Base-by-base conservation (phyloP, 2,888 invertebrate species). In the Sialis lutaria region DNA sequence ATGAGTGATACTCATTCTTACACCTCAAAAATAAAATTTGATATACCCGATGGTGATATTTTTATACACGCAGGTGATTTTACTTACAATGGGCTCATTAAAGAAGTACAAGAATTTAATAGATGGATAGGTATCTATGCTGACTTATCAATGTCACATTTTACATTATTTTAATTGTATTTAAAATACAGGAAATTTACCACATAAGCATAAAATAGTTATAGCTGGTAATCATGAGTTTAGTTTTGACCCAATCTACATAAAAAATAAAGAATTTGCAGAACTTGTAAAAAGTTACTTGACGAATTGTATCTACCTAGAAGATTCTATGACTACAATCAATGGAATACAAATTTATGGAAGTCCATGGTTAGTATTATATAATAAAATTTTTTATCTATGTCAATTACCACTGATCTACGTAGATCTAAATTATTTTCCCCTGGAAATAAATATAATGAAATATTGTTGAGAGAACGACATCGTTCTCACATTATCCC, bases 221-320 rank as follows among this genome's bases (percentile, higher is more conserved):
- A 87, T 89, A 55, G 83, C 85, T 45, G 89, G 89, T 13, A 89
- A 89, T 67, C 88, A 89, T 64, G 88, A 89, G 59, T 65, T 87
- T 42, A 83, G 84, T 57, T 85, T 89, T 58, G 88, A 89, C 71
- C 74, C 2, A 73, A 77, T 53, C 67, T 67, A 41, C 55, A 59
- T 35, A 61, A 54, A 50, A 53, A 54, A 33, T 53, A 45, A 40
- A 52, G 49, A 48, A 55, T 55, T 13, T 55, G 58, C 74, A 9
- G 62, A 65, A 42, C 75, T 77, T 54, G 66, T 74, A 43, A 69
- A 72, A 51, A 69, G 79, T 49, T 70, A 79, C 55, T 69, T 88
- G 49, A 83, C 79, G 7, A 84, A 87, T 63, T 85, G 84, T 60
- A 75, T 67, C 34, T 89, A 88, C 58, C 65, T 89, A 47, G 78